Base-by-base conservation (phyloP, 2,888 invertebrate genomes). In the Trachelus tabidus region DNA sequence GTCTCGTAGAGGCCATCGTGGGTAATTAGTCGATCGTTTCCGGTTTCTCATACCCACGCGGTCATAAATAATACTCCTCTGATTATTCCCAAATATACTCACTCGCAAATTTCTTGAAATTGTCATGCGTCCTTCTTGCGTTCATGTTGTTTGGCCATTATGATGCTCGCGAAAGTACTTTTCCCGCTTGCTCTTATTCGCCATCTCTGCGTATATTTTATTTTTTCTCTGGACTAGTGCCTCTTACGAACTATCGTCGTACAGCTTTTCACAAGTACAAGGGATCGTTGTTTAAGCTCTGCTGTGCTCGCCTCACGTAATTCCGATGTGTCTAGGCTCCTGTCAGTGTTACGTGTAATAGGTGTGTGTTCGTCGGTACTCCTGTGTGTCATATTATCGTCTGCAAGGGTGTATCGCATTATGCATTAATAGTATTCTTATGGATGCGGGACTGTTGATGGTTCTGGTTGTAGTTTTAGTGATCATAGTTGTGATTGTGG, bases 381-480 rank as follows among this genome's bases (percentile, higher is more conserved):
- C 77, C 80, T 79, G 79, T 76, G 79, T 83, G 79, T 80, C 84
- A 81, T 78, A 80, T 85, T 85, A 83, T 84, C 40, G 40, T 85
- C 83, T 85, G 84, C 82, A 84, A 85, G 81, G 80, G 83, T 86
- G 81, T 82, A 86, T 84, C 87, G 85, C 85, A 87, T 89, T 87
- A 88, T 88, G 89, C 85, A 85, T 87, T 87, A 87, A 89, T 87
- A 88, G 34, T 87, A 86, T 86, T 85, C 84, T 87, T 88, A 89
- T 87, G 86, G 88, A 88, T 86, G 87, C 87, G 87, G 86, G 86
- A 89, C 85, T 87, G 85, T 90, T 85, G 87, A 87, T 87, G 88
- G 85, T 85, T 87, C 86, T 87, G 85, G 76, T 77, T 82, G 9
- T 56, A 23, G 56, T 23, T 56, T 40, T 81, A 81, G 81, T 82